Conservation (phyloP, 2,888 invertebrate species). For the Lasius fuliginosus region DNA sequence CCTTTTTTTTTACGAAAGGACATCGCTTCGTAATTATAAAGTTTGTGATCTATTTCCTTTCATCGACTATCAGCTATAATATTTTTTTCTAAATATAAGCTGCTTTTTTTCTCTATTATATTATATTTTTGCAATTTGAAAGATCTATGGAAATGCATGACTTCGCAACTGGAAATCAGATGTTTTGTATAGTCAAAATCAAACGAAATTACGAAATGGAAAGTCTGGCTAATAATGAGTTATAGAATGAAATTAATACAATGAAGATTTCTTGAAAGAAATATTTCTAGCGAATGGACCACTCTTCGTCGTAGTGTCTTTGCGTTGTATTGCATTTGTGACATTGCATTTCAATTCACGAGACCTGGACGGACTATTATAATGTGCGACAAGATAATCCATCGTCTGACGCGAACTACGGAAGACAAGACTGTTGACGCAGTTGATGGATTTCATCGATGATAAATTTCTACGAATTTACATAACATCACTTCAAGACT, state of each 20-base stretch:
- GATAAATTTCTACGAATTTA: slow-evolving; percentile 20
- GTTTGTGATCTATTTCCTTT: neutral
- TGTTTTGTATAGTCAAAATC: neutral
- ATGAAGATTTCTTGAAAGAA: slow-evolving; percentile 29
- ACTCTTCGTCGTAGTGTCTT: neutral
- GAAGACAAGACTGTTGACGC: slow-evolving; percentile 32
- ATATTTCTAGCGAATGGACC: slow-evolving; percentile 15
- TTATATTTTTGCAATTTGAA: neutral
- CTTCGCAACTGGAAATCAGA: neutral
- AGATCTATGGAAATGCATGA: neutral
- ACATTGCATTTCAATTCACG: slow-evolving; percentile 23
- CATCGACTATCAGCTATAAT: neutral
- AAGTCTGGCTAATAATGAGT: neutral
- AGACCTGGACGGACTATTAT: neutral
- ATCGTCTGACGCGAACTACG: neutral
- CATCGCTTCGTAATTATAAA: neutral
- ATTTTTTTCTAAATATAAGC: neutral
- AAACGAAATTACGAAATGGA: neutral
- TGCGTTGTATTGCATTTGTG: slow-evolving; percentile 6
- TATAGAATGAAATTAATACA: neutral
- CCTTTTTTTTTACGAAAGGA: neutral
- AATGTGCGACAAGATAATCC: slow-evolving; percentile 8
- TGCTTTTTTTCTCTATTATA: neutral
- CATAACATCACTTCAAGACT: slow-evolving; percentile 9
- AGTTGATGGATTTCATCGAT: slow-evolving; percentile 7